Evolutionary conservation across 2,888 invertebrate genomes (phyloP).

Genomic region (Pollenia griseotomentosa): DNA sequence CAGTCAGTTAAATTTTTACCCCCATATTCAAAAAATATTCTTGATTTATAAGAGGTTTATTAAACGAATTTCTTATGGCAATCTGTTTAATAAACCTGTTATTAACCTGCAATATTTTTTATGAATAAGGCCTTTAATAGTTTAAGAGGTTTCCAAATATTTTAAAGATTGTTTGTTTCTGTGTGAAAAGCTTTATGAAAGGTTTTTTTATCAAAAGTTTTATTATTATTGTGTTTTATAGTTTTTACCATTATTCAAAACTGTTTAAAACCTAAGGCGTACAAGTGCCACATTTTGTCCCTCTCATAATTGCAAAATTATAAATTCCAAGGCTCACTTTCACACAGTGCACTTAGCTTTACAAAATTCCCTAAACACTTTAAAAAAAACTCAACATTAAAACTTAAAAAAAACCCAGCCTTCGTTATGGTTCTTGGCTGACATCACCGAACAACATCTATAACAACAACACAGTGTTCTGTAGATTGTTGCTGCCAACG

Average conservation of each 20-base stretch:
- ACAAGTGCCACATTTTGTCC: constrained; percentile 13
- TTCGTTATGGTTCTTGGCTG: constrained; percentile 43
- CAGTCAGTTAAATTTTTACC: too few relatives aligned
- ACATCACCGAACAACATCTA: constrained; percentile 2
- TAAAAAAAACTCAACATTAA: constrained; percentile 9
- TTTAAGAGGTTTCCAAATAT: too few relatives aligned
- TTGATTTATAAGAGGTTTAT: too few relatives aligned
- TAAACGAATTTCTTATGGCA: too few relatives aligned
- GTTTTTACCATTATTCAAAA: too few relatives aligned
- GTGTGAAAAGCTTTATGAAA: too few relatives aligned
- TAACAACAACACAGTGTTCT: neutral
- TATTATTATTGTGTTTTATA: too few relatives aligned
- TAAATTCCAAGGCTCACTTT: neutral
- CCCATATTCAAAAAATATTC: too few relatives aligned
- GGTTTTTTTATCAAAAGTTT: neutral
- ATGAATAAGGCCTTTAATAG: too few relatives aligned
- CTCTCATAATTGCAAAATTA: constrained; percentile 17
- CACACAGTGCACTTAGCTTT: neutral
- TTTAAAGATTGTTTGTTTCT: too few relatives aligned
- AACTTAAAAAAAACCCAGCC: constrained; percentile 9
- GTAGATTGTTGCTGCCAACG: neutral
- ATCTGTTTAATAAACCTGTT: too few relatives aligned
- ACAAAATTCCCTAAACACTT: constrained; percentile 7
- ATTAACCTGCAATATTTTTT: too few relatives aligned
- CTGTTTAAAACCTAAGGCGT: neutral